Evolutionary conservation across 2,888 invertebrate species (phyloP).

Genomic region (Pharmacophagus antenor): DNA sequence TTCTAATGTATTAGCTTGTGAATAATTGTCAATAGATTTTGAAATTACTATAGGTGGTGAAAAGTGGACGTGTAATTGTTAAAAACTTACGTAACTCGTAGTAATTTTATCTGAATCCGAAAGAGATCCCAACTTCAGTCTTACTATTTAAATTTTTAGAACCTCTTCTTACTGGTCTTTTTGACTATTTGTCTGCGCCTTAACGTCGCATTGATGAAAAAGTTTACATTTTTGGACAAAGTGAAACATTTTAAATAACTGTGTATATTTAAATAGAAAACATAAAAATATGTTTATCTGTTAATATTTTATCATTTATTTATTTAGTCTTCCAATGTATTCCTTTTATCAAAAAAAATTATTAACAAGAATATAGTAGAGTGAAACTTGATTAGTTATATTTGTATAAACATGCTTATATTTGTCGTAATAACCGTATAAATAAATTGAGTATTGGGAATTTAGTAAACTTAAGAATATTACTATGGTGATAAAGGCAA

Average conservation of each 20-base stretch:
- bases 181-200: too few relatives aligned
- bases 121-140: not conserved
- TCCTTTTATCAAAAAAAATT: conserved; percentile 36
- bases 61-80: conserved; percentile 53
- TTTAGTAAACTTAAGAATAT: conserved; percentile 75
- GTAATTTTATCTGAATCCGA: not conserved
- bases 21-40: conserved; percentile 65
- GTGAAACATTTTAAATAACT: conserved; percentile 9
- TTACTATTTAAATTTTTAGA: not conserved
- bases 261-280: not conserved
- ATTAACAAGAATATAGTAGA: conserved; percentile 23
- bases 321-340: conserved; percentile 37
- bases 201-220: not conserved
- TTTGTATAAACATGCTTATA: conserved; percentile 6
- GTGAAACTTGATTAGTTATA: conserved; percentile 1
- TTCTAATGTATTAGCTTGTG: conserved; percentile 78
- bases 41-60: conserved; percentile 64
- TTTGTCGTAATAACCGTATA: conserved; percentile 18
- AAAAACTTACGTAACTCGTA: conserved; percentile 38
- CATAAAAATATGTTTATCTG: not conserved
- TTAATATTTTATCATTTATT: conserved; percentile 4
- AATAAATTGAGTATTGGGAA: conserved; percentile 73
- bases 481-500: conserved; percentile 78
- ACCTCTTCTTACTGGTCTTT: not conserved
- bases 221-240: not conserved